Percentiles rank a stretch among this genome's conserved stretches.
These are phyloP conservation scores for Lamellibrachia luymesi DNA, from an alignment of 1,140 invertebrate species.

Conservation along the genomic window DNA sequence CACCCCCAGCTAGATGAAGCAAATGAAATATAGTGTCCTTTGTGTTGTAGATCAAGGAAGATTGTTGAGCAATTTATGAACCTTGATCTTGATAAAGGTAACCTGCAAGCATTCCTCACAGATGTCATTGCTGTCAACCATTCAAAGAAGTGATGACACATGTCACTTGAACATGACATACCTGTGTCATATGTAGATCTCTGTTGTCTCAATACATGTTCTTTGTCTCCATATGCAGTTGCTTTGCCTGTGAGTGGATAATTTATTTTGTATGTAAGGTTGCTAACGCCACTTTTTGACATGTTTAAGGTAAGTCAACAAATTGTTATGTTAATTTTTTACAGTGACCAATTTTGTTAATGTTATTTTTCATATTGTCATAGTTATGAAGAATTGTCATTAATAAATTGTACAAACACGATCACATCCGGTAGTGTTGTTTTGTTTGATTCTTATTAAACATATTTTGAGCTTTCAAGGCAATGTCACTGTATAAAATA, in stretches of 20 bases:
- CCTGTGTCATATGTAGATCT: neutral
- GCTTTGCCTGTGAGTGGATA: neutral
- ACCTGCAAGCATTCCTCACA: slow-evolving; percentile 42
- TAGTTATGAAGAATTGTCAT: neutral
- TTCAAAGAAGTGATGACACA: neutral
- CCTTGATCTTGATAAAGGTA: slow-evolving; percentile 43
- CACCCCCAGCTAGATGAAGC: too few species aligned
- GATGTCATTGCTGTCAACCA: slow-evolving; percentile 37
- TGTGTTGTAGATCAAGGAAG: slow-evolving; percentile 37
- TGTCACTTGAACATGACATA: neutral
- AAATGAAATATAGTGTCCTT: neutral
- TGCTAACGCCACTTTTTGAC: neutral
- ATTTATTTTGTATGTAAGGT: neutral
- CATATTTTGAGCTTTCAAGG: neutral
- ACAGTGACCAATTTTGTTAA: slow-evolving; percentile 19
- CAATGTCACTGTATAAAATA: too few species aligned
- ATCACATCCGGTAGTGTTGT: neutral
- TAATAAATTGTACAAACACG: neutral
- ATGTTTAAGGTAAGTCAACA: neutral
- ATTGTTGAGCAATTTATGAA: slow-evolving; percentile 44
- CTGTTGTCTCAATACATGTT: neutral
- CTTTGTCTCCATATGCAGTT: neutral
- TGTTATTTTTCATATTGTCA: neutral
- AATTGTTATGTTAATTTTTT: neutral
- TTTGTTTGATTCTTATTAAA: neutral